Base-by-base conservation (phyloP, 2,797 vertebrate genomes). In the Rhyacichthys aspro region DNA sequence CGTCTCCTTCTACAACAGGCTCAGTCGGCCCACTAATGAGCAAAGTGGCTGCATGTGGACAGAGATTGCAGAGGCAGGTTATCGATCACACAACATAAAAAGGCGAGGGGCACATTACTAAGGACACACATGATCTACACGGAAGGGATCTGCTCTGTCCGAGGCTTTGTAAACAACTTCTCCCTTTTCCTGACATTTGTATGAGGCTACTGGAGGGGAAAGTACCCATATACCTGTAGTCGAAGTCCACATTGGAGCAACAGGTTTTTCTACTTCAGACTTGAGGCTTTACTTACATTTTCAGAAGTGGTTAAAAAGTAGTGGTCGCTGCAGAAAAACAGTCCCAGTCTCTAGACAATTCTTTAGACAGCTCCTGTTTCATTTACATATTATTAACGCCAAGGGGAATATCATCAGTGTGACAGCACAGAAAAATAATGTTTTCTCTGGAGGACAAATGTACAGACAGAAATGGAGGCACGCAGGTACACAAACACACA, bases 1-100 rank as follows among this genome's bases (percentile, higher is more conserved):
- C 9, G 0, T 85, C 66, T 3, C 90, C 91, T 55, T 92, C 90
- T 70, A 92, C 17, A 11, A 93, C 64, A 0, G 86, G 74, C 19
- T 73, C 12, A 0, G 69, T 63, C 1, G 91, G 91, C 4, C 92
- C 91, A 74, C 76, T 86, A 41, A 94, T 82, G 43, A 86, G 43
- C 81, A 94, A 72, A 62, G 76, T 65, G 36, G 85, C 92, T 93
- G 82, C 33, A 46, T n/a, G 66, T 55, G 63, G 70, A 83, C 55
- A 88, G 45, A 90, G 55, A 81, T 59, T 15, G 76, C 39, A 84
- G 52, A 71, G 55, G 18, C 7, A 3, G 42, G 55, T 83, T 78
- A 84, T 43, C 79, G 60, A 80, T 78, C 52, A 46, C 2, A 28
- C 11, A 67, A 47, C 67, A 70, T 68, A 46, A 72, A 64, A 34